Evolutionary conservation across 2,888 invertebrate species (phyloP), one percentile per base, ranked within the genome.

Genomic region (Fragum whitleyi): DNA sequence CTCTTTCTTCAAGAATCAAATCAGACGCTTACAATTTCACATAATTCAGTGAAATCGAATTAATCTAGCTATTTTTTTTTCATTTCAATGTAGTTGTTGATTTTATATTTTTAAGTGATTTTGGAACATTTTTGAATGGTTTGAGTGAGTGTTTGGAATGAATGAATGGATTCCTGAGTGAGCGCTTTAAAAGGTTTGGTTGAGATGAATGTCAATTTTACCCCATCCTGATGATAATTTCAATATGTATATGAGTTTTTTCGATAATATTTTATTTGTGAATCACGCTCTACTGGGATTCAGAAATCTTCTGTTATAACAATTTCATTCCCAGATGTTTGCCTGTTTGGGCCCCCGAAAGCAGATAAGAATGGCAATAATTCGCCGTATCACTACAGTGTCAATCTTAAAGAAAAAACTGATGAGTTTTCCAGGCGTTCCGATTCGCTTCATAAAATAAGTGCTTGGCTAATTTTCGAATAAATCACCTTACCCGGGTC

Each of bases 361-460:
- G 65, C 65, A 36, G 65, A 65, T 65, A 65, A 65, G 65, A 65
- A 65, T 70, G 71, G 71, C 71, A 77, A 57, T 55, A 62, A 77
- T 65, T 47, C 53, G 55, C 71, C 53, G 28, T 72, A 77, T 77
- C 77, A 42, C 23, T 57, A 19, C 32, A 36, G 62, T 77, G 77
- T 77, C 77, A 77, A 72, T 77, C 77, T 77, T 62, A 21, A 28
- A 65, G 47, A 67, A 57, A 55, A 62, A 71, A 67, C 62, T 51
- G 42, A 76, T 70, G 70, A 26, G 42, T 77, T 77, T 77, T 65
- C 72, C 77, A 77, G 77, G 62, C 65, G 55, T 68, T 29, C 51
- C 72, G 77, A 72, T 65, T 53, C 77, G 77, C 77, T 65, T 77
- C 77, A 77, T 77, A 72, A 77, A 77, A 36, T 36, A 29, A 55